Evolutionary conservation across 2,888 invertebrate species (phyloP).

Genomic region (Scrobipalpa atriplicella): DNA sequence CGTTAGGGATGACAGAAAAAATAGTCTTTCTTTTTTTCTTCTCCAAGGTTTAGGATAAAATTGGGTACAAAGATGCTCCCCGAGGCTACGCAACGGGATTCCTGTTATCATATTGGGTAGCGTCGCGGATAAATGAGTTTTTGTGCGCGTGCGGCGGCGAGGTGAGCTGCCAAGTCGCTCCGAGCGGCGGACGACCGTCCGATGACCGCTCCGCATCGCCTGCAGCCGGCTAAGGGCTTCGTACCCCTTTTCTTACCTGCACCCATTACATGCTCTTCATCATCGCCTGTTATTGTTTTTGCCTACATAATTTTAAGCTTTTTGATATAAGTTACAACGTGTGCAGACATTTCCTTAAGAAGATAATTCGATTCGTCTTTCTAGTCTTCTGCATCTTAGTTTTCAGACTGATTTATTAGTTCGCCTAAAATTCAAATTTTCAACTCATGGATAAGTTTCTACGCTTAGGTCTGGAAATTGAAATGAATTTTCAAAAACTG

Average conservation of each 20-base stretch:
- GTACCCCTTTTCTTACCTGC: conserved; percentile 75
- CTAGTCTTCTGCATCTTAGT: too few relatives aligned
- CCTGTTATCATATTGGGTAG: conserved; percentile 76
- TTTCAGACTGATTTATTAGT: too few relatives aligned
- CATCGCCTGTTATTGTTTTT: conserved; percentile 34
- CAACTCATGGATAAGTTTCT: too few relatives aligned
- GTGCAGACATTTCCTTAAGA: not conserved
- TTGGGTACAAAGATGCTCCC: conserved; percentile 52
- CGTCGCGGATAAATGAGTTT: conserved; percentile 73
- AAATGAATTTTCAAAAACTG: not conserved
- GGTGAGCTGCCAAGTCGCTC: conserved; percentile 61
- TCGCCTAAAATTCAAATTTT: too few relatives aligned
- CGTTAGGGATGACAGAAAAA: conserved; percentile 52
- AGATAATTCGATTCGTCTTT: not conserved
- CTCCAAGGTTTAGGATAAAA: conserved; percentile 46
- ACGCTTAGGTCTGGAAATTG: too few relatives aligned
- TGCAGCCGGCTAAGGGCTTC: conserved; percentile 54
- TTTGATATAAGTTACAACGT: conserved; percentile 36
- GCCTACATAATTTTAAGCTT: too few relatives aligned
- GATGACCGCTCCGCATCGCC: not conserved
- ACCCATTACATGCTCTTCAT: conserved; percentile 30
- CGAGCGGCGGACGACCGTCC: conserved; percentile 65
- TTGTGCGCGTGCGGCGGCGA: conserved; percentile 69
- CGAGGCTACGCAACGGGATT: conserved; percentile 78
- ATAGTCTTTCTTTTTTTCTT: conserved; percentile 45